Evolutionary conservation across 1,140 invertebrate species (phyloP), one percentile per base, ranked within the genome.

Genomic region (Ctenoplectra terminalis): DNA sequence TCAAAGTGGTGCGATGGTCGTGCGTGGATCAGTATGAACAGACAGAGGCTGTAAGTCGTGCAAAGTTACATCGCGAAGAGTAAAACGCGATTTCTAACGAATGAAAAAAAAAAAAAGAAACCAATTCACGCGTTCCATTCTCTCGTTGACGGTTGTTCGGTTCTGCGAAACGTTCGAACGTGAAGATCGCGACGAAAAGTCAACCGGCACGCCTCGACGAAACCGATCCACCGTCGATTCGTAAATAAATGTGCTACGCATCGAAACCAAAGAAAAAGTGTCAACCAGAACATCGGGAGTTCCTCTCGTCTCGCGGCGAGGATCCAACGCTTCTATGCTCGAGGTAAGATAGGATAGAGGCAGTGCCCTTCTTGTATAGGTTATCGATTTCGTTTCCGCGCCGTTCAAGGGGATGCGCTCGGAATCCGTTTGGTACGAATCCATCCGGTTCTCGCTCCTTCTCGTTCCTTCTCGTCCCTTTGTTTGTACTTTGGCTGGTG

Each of bases 321-420:
- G 40, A 75, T 81, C 60, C 5, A 64, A 43, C 58, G 26, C 52
- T 66, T 46, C 17, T 37, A 15, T 46, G 43, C 20, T 31, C 26
- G 52, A 82, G 80, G 80, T 81, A 75, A 81, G 75, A 66, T 20
- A 13, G 50, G 61, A 37, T 26, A 75, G 31, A 67, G 48, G 43
- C 80, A 60, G 54, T 81, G 73, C 31, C 66, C 71, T 81, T 64
- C 58, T 69, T 58, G 83, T 75, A 78, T 78, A 82, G 54, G 40
- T 82, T 81, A 82, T 81, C 80, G 83, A 84, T 84, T 81, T 81
- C 71, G 64, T 69, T 63, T 43, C 43, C 48, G 54, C 31, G 40
- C 31, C 29, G 46, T 77, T 76, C 34, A 40, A 50, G 31, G 80
- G 72, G 80, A 76, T 76, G 72, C 52, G 17, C 43, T 31, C 8